phyloP scores from a whole-genome alignment of 2,113 vertebrate species.

The Amazona vittata region DNA sequence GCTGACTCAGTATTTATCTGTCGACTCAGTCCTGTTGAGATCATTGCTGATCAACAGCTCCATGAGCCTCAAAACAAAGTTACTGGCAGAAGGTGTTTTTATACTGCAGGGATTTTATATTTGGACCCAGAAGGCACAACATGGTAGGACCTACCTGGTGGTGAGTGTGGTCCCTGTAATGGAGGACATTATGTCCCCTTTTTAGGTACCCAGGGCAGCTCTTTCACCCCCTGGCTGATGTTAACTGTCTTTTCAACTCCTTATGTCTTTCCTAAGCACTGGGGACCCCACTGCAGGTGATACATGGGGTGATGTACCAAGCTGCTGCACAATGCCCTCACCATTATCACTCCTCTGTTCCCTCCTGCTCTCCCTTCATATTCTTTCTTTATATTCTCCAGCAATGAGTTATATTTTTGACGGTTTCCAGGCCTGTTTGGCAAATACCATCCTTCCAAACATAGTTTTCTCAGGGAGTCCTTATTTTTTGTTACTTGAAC shows the following conservation, averaged over 20 bases:
- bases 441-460: not conserved
- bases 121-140: not conserved
- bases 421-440: not conserved
- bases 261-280: not conserved
- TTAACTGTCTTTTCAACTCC: not conserved
- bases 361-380: not conserved
- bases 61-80: not conserved
- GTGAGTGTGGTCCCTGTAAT: not conserved
- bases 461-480: not conserved
- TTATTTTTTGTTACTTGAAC: not conserved
- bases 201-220: not conserved
- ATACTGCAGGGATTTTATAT: not conserved
- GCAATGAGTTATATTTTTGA: not conserved
- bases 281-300: not conserved
- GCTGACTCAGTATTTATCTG: slow-evolving; percentile 3
- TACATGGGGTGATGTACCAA: rapidly evolving
- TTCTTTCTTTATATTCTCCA: not conserved
- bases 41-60: not conserved
- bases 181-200: not conserved
- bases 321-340: rapidly evolving
- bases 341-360: not conserved
- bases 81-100: not conserved
- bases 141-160: not conserved
- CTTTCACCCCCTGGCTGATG: not conserved
- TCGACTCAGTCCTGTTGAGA: not conserved